Conservation (phyloP, 2,113 vertebrate species). For the Telmatochromis brichardi region DNA sequence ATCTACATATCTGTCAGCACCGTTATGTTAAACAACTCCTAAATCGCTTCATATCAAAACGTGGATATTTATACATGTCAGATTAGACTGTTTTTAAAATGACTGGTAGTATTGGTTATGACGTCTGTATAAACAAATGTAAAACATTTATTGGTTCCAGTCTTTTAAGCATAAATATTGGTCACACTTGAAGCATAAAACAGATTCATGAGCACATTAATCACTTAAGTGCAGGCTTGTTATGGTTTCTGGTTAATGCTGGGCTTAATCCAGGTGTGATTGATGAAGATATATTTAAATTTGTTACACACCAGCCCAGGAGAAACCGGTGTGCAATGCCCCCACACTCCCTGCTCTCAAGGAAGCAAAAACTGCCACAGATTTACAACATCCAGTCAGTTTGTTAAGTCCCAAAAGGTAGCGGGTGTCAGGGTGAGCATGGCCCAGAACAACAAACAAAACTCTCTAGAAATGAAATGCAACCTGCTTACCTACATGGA, state of each 20-base stretch:
- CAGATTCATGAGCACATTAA: neutral
- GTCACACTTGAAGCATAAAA: neutral
- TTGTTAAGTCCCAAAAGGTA: neutral
- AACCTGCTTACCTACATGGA: accelerated
- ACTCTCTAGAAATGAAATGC: neutral
- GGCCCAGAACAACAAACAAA: neutral
- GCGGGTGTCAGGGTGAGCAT: neutral
- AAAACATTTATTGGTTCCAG: neutral
- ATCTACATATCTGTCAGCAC: neutral
- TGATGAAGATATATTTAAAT: neutral
- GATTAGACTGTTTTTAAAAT: neutral
- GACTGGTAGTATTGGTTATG: neutral
- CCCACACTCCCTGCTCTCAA: neutral
- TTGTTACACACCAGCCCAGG: neutral
- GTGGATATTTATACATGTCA: accelerated
- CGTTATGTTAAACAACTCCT: neutral
- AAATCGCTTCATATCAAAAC: neutral
- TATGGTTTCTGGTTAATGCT: neutral
- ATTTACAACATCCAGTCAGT: neutral
- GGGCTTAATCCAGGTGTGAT: neutral
- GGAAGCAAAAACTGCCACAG: neutral
- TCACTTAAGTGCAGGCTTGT: too few species aligned
- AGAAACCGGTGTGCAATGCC: neutral
- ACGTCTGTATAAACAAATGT: neutral
- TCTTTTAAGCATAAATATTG: neutral